Percentiles rank a stretch among this genome's conserved stretches.
Conservation (phyloP, 2,113 vertebrate genomes). For the Thunnus maccoyii region DNA sequence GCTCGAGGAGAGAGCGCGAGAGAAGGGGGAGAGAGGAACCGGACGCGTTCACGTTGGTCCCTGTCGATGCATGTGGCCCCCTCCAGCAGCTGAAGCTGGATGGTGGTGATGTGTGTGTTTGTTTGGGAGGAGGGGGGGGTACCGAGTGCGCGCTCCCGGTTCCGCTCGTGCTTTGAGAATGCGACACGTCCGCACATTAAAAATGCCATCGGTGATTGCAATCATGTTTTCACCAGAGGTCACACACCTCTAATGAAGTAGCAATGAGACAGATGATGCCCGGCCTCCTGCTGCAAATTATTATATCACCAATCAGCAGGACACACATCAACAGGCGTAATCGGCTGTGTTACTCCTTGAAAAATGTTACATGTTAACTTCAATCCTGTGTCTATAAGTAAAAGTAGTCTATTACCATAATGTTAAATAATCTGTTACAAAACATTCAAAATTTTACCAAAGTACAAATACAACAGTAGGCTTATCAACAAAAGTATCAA, state of each 20-base stretch:
- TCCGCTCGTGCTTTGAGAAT: constrained; percentile 71
- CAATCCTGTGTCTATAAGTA: neutral
- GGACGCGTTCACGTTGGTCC: constrained; percentile 64
- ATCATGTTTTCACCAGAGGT: constrained; percentile 64
- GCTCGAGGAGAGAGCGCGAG: constrained; percentile 25
- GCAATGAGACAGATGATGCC: constrained; percentile 34
- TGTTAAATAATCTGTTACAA: too few relatives aligned
- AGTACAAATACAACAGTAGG: neutral
- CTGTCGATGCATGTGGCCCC: constrained; percentile 49
- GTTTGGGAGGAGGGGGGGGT: neutral
- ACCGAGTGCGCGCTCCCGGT: constrained; percentile 59
- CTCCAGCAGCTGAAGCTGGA: constrained; percentile 52
- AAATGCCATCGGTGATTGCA: constrained; percentile 62
- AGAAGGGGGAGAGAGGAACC: constrained; percentile 25
- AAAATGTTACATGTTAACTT: neutral
- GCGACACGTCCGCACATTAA: constrained; percentile 70
- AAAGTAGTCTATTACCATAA: neutral
- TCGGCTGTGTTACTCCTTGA: neutral
- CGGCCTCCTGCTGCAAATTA: constrained; percentile 20
- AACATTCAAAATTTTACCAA: neutral
- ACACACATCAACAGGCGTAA: neutral
- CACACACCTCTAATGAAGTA: constrained; percentile 62
- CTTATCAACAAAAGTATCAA: neutral
- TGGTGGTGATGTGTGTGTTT: constrained; percentile 4
- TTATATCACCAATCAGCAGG: constrained; percentile 18